Evolutionary conservation across 2,888 invertebrate genomes (phyloP).

Genomic region (Abscondita cerata): DNA sequence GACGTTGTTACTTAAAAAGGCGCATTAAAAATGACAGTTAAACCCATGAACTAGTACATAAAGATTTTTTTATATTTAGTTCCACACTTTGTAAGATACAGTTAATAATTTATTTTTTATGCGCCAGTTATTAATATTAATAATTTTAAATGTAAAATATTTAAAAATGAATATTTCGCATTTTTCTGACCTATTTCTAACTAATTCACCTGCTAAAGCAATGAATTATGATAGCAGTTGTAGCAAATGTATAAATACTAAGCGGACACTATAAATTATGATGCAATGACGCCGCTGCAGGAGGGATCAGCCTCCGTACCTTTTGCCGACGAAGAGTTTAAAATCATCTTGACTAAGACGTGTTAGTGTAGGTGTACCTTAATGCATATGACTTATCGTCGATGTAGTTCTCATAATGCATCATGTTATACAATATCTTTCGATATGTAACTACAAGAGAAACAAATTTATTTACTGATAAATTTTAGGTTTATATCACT

Average conservation of each 20-base stretch:
- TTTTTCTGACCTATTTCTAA: slow-evolving; percentile 35
- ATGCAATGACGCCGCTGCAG: slow-evolving; percentile 43
- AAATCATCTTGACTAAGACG: slow-evolving; percentile 34
- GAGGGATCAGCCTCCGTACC: slow-evolving; percentile 44
- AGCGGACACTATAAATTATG: slow-evolving; percentile 54
- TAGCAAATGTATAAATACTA: slow-evolving; percentile 56
- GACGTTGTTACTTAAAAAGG: slow-evolving; percentile 54
- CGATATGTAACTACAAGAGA: slow-evolving; percentile 27
- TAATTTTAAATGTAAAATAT: slow-evolving; percentile 7
- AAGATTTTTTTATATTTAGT: slow-evolving; percentile 6
- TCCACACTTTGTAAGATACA: not conserved
- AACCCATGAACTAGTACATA: slow-evolving; percentile 41
- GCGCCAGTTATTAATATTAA: not conserved
- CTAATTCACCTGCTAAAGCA: slow-evolving; percentile 47
- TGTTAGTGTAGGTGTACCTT: slow-evolving; percentile 38
- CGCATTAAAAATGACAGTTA: slow-evolving; percentile 54
- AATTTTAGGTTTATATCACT: slow-evolving; percentile 2
- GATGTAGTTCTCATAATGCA: slow-evolving; percentile 22
- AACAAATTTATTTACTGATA: slow-evolving; percentile 29
- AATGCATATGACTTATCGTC: slow-evolving; percentile 33
- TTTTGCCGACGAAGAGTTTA: slow-evolving; percentile 42
- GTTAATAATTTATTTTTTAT: no score
- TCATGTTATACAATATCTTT: slow-evolving; percentile 31
- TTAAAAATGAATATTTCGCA: slow-evolving; percentile 17
- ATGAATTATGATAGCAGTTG: slow-evolving; percentile 53